A percentile compares a stretch with the other conserved stretches of the same genome.
Conservation (phyloP, 2,113 vertebrate genomes). For the Hyperopisus bebe region DNA sequence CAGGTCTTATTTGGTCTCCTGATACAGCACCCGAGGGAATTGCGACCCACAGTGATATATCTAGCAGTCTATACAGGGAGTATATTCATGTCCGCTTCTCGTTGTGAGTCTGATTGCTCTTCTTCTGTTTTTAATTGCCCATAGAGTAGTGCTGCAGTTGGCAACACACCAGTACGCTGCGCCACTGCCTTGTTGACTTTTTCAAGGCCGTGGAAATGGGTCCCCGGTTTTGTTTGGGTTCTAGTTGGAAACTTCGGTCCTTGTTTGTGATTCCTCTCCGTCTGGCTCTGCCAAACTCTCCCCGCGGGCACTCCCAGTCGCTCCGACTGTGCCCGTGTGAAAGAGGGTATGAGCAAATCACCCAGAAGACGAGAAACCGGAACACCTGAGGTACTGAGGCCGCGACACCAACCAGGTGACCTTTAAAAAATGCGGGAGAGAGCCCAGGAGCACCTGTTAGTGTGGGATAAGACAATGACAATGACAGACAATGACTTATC, state of each 20-base stretch:
- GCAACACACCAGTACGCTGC: too few species aligned
- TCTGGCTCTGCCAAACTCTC: background rate
- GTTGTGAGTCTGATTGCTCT: background rate
- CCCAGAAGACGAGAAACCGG: background rate
- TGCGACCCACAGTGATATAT: background rate
- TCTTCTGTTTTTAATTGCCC: background rate
- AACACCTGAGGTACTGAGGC: background rate
- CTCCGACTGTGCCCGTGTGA: background rate
- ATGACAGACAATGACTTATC: background rate
- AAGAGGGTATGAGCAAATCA: background rate
- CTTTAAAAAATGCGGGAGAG: background rate
- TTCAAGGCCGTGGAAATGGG: background rate
- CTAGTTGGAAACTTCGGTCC: background rate
- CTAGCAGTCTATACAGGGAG: background rate
- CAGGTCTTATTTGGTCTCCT: background rate
- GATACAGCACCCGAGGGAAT: background rate
- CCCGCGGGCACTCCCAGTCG: too few species aligned
- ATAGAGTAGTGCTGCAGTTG: background rate
- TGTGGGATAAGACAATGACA: background rate
- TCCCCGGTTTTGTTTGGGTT: background rate
- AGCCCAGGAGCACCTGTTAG: background rate
- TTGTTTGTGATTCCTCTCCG: too few species aligned
- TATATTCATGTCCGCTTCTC: background rate
- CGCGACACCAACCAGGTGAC: background rate
- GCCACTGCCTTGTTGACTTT: background rate